Evolutionary conservation across 1,140 invertebrate species (phyloP).

Genomic region (Adoxophyes honmai): DNA sequence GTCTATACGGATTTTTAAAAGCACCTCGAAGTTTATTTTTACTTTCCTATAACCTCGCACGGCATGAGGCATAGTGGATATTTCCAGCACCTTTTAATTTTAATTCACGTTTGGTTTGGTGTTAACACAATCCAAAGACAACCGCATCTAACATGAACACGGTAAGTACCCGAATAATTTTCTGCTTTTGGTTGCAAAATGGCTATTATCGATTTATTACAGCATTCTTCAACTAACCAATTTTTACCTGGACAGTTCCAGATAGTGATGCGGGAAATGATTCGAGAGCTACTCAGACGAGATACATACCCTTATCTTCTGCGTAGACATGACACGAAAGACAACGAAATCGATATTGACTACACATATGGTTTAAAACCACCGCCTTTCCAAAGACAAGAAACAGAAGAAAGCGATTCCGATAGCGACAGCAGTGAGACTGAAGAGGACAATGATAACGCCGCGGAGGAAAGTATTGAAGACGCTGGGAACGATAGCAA

Average conservation of each 20-base stretch:
- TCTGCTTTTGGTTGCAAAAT: background rate
- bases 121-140: no score
- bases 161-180: slow-evolving; percentile 4
- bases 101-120: no score
- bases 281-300: slow-evolving; percentile 27
- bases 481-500: slow-evolving; percentile 9
- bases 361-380: slow-evolving; percentile 34
- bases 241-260: background rate
- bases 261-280: slow-evolving; percentile 22
- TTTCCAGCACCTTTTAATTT: no score
- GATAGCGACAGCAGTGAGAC: slow-evolving; percentile 24
- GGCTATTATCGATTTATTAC: no score
- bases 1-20: no score
- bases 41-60: no score
- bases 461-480: slow-evolving; percentile 34
- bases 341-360: slow-evolving; percentile 45
- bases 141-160: background rate
- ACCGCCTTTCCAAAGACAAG: slow-evolving; percentile 42
- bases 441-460: slow-evolving; percentile 34
- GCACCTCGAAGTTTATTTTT: no score
- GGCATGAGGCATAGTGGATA: no score
- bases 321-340: slow-evolving; percentile 32
- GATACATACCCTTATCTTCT: slow-evolving; percentile 22
- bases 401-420: slow-evolving; percentile 27
- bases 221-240: background rate